Conservation (phyloP, 2,797 vertebrate species). For the Hapalemur alaotrensis region DNA sequence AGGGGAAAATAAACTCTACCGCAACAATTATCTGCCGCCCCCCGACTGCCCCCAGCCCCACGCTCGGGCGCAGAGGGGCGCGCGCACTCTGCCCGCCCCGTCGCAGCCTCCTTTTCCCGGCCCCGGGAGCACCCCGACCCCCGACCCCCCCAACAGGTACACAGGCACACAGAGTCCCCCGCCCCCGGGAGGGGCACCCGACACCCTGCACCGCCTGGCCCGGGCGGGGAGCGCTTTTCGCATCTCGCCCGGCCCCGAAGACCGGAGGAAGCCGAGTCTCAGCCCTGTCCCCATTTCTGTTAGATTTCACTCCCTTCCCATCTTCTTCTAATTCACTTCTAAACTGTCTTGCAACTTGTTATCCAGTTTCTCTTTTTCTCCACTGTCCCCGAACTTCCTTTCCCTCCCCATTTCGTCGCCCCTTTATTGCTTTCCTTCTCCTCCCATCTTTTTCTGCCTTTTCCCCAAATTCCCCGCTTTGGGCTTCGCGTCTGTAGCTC, state of each 20-base stretch:
- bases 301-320: background rate
- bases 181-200: background rate
- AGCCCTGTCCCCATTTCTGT: background rate
- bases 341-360: background rate
- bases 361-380: background rate
- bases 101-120: background rate
- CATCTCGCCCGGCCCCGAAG: background rate
- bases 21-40: background rate
- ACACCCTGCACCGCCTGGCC: background rate
- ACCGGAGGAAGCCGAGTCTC: background rate
- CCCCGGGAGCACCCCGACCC: background rate
- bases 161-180: background rate
- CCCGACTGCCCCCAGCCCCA: background rate
- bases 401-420: background rate
- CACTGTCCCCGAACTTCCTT: background rate
- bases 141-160: background rate
- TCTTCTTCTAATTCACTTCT: background rate
- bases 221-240: background rate
- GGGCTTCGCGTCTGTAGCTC: background rate
- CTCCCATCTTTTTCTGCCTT: background rate
- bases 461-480: background rate
- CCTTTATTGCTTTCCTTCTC: background rate
- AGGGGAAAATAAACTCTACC: background rate
- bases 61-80: background rate
- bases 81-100: background rate